A percentile compares a stretch with the other conserved stretches of the same genome.
Conservation (phyloP, 92 coral and sea anemone species). For the Epizoanthus ramosus region DNA sequence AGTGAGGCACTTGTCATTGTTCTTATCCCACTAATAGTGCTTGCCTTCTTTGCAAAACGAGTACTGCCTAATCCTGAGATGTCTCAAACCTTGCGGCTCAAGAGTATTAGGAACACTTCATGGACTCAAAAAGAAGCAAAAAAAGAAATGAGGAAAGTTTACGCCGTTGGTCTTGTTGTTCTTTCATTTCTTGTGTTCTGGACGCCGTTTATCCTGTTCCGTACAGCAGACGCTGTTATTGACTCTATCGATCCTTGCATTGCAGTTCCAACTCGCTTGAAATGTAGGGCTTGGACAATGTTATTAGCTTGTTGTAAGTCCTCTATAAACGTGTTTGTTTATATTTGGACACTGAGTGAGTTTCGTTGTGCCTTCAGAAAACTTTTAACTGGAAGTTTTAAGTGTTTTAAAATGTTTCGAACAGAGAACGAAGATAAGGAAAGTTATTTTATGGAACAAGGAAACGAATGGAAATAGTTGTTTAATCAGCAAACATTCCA, state of each 20-base stretch:
- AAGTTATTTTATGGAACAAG: background rate
- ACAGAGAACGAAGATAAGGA: background rate
- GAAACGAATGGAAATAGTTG: no score
- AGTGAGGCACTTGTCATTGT: background rate
- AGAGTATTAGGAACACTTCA: background rate
- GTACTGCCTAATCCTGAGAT: background rate
- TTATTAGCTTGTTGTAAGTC: slow-evolving; percentile 14
- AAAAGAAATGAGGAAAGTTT: slow-evolving; percentile 31
- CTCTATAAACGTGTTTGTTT: slow-evolving; percentile 7
- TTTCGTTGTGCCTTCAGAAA: background rate
- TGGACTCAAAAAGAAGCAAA: slow-evolving; percentile 2
- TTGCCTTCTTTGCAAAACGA: slow-evolving; percentile 23
- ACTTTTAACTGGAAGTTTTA: background rate
- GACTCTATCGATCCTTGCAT: slow-evolving; percentile 16
- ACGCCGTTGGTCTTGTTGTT: slow-evolving; percentile 17
- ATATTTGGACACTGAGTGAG: slow-evolving; percentile 17
- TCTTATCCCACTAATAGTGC: background rate
- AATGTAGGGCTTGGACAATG: background rate
- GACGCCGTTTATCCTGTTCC: slow-evolving; percentile 2
- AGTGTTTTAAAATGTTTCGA: background rate
- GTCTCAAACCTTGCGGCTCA: background rate
- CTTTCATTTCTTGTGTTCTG: slow-evolving; percentile 4
- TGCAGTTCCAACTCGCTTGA: slow-evolving; percentile 8
- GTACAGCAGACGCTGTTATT: slow-evolving; percentile 14
- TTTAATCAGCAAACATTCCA: no score